Evolutionary conservation across 2,797 vertebrate species (phyloP), one percentile per base, ranked within the genome.

Genomic region (Myoxocephalus aenaeus): DNA sequence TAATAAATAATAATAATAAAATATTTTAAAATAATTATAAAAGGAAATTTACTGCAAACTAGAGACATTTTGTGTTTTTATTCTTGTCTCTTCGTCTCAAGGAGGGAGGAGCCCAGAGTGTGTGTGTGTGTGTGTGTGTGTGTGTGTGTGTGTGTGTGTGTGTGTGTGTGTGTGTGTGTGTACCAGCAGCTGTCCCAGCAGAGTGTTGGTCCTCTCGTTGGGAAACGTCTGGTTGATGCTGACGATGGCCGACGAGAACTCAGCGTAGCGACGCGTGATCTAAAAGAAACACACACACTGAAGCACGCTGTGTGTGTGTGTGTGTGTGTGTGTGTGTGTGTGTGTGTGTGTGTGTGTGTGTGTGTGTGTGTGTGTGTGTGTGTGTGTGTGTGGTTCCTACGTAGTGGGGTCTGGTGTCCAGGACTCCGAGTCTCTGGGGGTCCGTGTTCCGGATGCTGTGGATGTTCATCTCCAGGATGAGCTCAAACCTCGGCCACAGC

Each of bases 171-270:
- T 65, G 11, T 64, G 42, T 54, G 72, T 54, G 34, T 46, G 7
- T 20, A 98, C 97, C 96, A 97, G 97, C 6, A 98, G 93, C 81
- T 98, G 97, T 17, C 95, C 97, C 57, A 98, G 95, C 66, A 98
- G 93, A 3, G 92, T 1, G 75, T 96, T 87, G 0, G 96, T 97
- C 54, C 94, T 95, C 87, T 98, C 97, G 0, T 96, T 97, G 56
- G 97, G 95, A 89, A 97, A 96, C 0, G 97, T 98, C 92, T 98
- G 97, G 83, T 98, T 98, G 93, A 98, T 98, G 92, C 97, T 97
- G 81, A 98, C 97, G 2, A 98, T 97, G 25, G 97, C 97, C 0
- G 97, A 98, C 0, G 97, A 98, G 86, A 98, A 98, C 86, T 98
- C 97, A 0, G 97, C 97, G 0, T 98, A 98, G 0, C 97, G 96